Evolutionary conservation across 2,797 vertebrate genomes (phyloP).

Genomic region (Todus mexicanus): DNA sequence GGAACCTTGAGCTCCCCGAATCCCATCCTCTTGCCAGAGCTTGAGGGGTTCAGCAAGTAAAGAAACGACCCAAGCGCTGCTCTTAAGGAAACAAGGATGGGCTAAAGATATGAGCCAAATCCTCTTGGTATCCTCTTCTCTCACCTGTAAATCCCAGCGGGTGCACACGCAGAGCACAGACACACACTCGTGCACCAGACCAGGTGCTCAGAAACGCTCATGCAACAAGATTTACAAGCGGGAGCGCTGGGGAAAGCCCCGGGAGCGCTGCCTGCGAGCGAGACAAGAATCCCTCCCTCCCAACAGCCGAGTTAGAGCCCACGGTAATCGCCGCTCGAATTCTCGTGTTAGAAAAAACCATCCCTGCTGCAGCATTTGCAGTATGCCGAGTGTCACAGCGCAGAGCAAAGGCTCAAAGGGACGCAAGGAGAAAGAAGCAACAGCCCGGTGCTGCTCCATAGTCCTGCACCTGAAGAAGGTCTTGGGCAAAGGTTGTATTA

Average conservation of each 20-base stretch:
- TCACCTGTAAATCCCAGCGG: background rate
- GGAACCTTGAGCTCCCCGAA: background rate
- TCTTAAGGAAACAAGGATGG: background rate
- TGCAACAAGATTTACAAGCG: background rate
- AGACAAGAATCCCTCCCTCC: background rate
- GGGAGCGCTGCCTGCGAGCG: accelerated
- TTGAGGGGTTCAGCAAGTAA: background rate
- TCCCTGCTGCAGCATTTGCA: background rate
- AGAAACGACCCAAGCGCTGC: background rate
- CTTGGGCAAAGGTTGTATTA: background rate
- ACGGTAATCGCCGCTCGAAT: accelerated
- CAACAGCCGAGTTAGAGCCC: background rate
- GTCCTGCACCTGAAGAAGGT: background rate
- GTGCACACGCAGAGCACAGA: background rate
- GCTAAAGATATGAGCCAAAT: background rate
- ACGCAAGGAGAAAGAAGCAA: background rate
- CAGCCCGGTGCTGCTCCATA: accelerated
- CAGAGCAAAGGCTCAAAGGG: background rate
- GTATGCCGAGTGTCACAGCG: accelerated
- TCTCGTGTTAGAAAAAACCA: background rate
- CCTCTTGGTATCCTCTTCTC: background rate
- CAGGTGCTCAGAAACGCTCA: background rate
- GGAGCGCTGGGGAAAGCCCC: background rate
- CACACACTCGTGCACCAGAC: accelerated
- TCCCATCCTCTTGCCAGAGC: background rate